Evolutionary conservation across 2,797 vertebrate species (phyloP), one percentile per base, ranked within the genome.

Genomic region (Acanthis flammea): DNA sequence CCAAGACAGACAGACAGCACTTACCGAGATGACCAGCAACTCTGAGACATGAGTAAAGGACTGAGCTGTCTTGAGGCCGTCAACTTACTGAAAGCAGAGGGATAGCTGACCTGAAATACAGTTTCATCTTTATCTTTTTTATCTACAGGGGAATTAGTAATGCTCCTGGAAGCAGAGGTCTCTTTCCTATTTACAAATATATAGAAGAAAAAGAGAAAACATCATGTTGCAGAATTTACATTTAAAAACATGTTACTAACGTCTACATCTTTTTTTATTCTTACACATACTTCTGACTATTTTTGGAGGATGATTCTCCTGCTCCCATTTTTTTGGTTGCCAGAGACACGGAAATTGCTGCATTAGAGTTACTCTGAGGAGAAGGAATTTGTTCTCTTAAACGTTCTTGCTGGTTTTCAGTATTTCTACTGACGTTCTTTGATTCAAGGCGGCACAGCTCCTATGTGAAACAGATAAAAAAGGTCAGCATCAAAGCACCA

Each of bases 71-170:
- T 98, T 79, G 99, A 98, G 47, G 98, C 97, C 8, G 98, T 98
- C 94, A 99, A 63, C 94, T 99, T 99, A 98, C 98, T 99, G 96
- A 99, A 99, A 91, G 99, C 99, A 30, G 99, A 99, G 2, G 99
- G 99, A 12, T 98, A 99, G 97, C 99, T 99, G 85, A 99, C 98
- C 95, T 99, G 98, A 97, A 99, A 99, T 10, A 94, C 48, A 75
- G 88, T 77, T 53, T 98, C 97, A 62, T 97, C 98, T 92, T 95
- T 97, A 35, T 98, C 98, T 61, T 91, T 98, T 92, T 97, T 98
- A 78, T 99, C 98, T 47, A 98, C 81, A 5, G 98, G 98, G 45
- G 98, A 99, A 61, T 97, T 98, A 24, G 96, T 97, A 82, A 94
- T n/a, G 16, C 97, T 98, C 78, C 97, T 97, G 90, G 98, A 94